Conservation (phyloP, 2,888 invertebrate genomes). For the Hylaea fasciaria region DNA sequence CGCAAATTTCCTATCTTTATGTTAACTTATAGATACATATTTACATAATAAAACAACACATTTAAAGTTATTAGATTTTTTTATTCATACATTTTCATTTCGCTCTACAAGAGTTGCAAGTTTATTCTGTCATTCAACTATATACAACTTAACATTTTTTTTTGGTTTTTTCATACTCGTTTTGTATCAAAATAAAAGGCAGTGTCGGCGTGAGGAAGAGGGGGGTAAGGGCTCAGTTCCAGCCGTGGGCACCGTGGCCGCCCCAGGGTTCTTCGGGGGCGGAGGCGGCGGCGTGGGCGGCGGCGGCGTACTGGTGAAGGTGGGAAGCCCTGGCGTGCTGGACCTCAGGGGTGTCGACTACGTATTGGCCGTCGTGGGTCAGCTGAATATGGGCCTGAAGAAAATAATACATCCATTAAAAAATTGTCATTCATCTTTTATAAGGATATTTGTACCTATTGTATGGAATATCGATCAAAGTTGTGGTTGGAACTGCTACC, state of each 20-base stretch:
- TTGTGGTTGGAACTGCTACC: no score
- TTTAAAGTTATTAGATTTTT: slow-evolving; percentile 72
- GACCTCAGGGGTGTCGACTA: slow-evolving; percentile 80
- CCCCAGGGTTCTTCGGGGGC: slow-evolving; percentile 79
- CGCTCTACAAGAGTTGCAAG: slow-evolving; percentile 74
- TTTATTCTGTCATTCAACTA: slow-evolving; percentile 74
- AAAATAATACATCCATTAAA: background rate
- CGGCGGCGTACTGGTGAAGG: slow-evolving; percentile 73
- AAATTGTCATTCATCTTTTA: no score
- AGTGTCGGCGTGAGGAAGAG: slow-evolving; percentile 54
- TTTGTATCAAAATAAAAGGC: slow-evolving; percentile 79
- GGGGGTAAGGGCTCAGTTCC: slow-evolving; percentile 71
- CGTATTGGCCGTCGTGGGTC: slow-evolving; percentile 81
- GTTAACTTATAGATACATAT: no score
- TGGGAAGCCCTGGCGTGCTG: slow-evolving; percentile 80
- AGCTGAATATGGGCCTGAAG: slow-evolving; percentile 79
- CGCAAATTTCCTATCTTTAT: no score
- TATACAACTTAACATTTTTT: slow-evolving; percentile 75
- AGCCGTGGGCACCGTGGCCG: slow-evolving; percentile 64
- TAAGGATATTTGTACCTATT: no score
- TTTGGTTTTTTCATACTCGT: slow-evolving; percentile 63
- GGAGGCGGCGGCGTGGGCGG: slow-evolving; percentile 77
- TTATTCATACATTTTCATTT: slow-evolving; percentile 77
- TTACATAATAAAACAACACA: slow-evolving; percentile 43
- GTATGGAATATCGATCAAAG: no score